A percentile compares a stretch with the other conserved stretches of the same genome.
phyloP scores from a whole-genome alignment of 2,113 vertebrate species.

The Empidonax traillii region DNA sequence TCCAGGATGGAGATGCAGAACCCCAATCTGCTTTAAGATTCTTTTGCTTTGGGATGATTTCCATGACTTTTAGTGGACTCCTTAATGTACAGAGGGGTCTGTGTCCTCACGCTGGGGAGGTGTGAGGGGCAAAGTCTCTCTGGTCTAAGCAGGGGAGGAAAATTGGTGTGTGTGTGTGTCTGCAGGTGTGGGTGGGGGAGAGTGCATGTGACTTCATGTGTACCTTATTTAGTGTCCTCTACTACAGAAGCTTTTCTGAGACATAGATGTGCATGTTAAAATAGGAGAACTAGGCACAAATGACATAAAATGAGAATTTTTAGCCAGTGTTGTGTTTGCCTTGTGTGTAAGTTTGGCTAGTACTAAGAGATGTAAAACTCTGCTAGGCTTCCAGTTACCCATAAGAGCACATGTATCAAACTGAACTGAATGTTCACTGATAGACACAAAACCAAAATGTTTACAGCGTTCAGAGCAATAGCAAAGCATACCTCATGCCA shows the following conservation, averaged over 20 bases:
- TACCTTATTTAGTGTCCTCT: background rate
- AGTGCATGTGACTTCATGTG: background rate
- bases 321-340: constrained; percentile 40
- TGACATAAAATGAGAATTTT: constrained; percentile 27
- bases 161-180: background rate
- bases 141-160: background rate
- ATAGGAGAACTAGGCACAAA: constrained; percentile 49
- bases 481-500: constrained; percentile 73
- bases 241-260: constrained; percentile 34
- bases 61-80: background rate
- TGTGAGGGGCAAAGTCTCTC: background rate
- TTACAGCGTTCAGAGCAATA: constrained; percentile 81
- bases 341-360: background rate
- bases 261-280: constrained; percentile 51
- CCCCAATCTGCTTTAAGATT: background rate
- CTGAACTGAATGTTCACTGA: constrained; percentile 48
- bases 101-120: background rate
- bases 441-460: constrained; percentile 71
- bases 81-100: background rate
- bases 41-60: background rate
- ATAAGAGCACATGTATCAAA: constrained; percentile 42
- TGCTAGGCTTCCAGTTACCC: constrained; percentile 39
- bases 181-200: background rate
- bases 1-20: background rate
- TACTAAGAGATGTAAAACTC: background rate